Evolutionary conservation across 2,888 invertebrate genomes (phyloP), one percentile per base, ranked within the genome.

Genomic region (Dorcus parallelipipedus): DNA sequence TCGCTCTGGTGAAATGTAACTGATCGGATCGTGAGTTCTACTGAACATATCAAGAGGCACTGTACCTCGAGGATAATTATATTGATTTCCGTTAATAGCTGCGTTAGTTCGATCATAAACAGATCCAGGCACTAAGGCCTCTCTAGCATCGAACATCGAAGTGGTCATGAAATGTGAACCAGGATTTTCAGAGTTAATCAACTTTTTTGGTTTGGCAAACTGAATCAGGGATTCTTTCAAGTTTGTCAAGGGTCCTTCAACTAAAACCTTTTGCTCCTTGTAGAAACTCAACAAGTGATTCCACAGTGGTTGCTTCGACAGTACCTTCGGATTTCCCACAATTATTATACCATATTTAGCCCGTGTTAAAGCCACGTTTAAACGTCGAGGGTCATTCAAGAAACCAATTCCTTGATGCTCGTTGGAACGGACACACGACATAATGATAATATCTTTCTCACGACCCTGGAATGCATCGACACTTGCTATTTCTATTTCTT

Each of bases 381-480:
- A 82, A 54, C 99, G 90, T 2, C 99, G 84, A 0, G 99, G 98
- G 78, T 99, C 99, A 74, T 97, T 97, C 41, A 99, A 82, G 77
- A 99, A 99, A 0, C 99, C 99, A 70, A 99, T 99, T 8, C 97
- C 98, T 76, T 98, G 97, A 73, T 97, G 95, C 74, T 98, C 98
- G 75, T 99, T 99, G 5, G 97, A 96, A 52, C 99, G 86, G 2
- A 99, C 99, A 79, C 98, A 99, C 0, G 97, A 97, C 90, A 99
- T 93, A 54, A 99, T 96, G 66, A 99, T 99, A 58, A 98, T 93
- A 74, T 99, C 99, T 74, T 99, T 99, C 75, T 99, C 99, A 50
- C 99, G 84, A 0, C 99, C 99, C 78, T 98, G 97, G 78, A 99
- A 99, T 0, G 99, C 99, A 78, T 99, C 99, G 3, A 99, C 99